Evolutionary conservation across 2,797 vertebrate genomes (phyloP).

Genomic region (Pogoniulus pusillus): DNA sequence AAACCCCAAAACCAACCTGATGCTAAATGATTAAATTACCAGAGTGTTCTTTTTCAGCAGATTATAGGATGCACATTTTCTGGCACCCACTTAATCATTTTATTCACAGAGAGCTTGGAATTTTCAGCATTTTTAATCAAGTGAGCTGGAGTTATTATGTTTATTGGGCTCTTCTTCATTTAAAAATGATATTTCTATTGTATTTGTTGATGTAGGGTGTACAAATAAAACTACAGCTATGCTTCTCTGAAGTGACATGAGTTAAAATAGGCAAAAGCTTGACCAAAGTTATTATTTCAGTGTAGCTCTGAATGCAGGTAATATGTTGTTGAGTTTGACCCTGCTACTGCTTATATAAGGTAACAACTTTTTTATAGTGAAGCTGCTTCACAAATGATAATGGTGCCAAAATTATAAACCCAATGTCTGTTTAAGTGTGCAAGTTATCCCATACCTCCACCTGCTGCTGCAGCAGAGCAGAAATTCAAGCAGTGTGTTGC

Average conservation of each 20-base stretch:
- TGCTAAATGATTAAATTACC: not conserved
- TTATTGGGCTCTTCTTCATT: not conserved
- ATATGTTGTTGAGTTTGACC: not conserved
- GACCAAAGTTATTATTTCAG: not conserved
- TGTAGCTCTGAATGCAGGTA: not conserved
- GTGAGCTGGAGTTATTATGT: not conserved
- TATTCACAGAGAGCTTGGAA: not conserved
- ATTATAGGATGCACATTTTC: not conserved
- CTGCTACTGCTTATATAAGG: not conserved
- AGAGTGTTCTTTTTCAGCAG: not conserved
- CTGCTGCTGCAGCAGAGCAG: not conserved
- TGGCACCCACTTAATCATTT: not conserved
- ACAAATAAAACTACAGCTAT: not conserved
- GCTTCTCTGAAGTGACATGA: not conserved
- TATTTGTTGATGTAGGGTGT: not conserved
- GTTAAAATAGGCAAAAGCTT: not conserved
- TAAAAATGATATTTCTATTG: not conserved
- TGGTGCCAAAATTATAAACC: not conserved
- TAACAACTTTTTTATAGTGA: not conserved
- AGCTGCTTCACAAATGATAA: not conserved
- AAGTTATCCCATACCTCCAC: not conserved
- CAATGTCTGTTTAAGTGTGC: not conserved
- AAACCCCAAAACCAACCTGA: not conserved
- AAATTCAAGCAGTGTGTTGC: not conserved
- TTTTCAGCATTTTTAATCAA: not conserved